phyloP scores from a whole-genome alignment of 2,113 vertebrate species.

The Bostrychus sinensis region DNA sequence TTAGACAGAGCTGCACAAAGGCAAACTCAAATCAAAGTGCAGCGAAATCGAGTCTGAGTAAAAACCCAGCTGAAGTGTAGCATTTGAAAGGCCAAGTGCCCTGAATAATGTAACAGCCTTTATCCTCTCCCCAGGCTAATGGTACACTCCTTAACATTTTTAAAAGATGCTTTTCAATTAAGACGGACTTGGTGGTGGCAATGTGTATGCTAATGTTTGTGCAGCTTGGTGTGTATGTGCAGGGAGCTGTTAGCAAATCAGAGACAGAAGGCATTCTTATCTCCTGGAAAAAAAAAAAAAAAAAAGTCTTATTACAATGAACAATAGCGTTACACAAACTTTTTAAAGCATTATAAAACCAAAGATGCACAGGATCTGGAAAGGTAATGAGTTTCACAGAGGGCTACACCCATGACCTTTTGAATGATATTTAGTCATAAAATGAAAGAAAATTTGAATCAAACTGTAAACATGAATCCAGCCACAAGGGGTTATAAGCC shows the following conservation, averaged over 20 bases:
- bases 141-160: slow-evolving; percentile 59
- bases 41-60: slow-evolving; percentile 40
- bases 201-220: slow-evolving; percentile 52
- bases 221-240: slow-evolving; percentile 20
- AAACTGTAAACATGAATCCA: too few species aligned
- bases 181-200: slow-evolving; percentile 34
- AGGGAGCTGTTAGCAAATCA: slow-evolving; percentile 10
- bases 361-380: background rate
- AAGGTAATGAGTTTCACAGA: background rate
- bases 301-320: slow-evolving; percentile 15
- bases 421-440: too few species aligned
- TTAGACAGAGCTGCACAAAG: background rate
- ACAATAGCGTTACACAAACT: background rate
- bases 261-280: slow-evolving; percentile 10
- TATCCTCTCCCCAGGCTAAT: slow-evolving; percentile 50
- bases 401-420: background rate
- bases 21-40: slow-evolving; percentile 23
- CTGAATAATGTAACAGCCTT: slow-evolving; percentile 66
- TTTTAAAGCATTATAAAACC: background rate
- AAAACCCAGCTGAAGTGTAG: slow-evolving; percentile 46
- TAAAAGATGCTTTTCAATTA: slow-evolving; percentile 74
- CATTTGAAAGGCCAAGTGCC: slow-evolving; percentile 63
- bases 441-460: too few species aligned
- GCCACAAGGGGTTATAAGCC: too few species aligned
- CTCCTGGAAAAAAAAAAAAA: slow-evolving; percentile 15